Evolutionary conservation across 2,888 invertebrate genomes (phyloP).

Genomic region (Meiosimyza platycephala): DNA sequence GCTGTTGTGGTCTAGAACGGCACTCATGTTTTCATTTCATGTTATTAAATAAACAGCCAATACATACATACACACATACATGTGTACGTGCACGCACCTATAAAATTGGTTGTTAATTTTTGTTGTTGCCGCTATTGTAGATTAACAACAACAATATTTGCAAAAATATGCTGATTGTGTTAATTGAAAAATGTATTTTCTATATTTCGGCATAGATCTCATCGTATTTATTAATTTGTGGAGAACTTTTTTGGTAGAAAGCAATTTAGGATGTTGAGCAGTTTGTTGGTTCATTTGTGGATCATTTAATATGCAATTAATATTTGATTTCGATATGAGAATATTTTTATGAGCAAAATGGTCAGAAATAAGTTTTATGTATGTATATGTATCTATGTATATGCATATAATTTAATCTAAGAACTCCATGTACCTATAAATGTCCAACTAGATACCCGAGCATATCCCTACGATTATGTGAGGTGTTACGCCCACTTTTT

Average conservation of each 20-base stretch:
- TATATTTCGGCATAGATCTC: conserved; percentile 42
- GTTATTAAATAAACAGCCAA: neutral
- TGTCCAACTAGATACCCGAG: too few relatives aligned
- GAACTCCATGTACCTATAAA: too few relatives aligned
- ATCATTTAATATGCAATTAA: conserved; percentile 36
- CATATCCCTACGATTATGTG: too few relatives aligned
- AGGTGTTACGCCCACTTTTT: too few relatives aligned
- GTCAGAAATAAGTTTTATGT: too few relatives aligned
- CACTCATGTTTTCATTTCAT: conserved; percentile 26
- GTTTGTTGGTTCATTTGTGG: conserved; percentile 28
- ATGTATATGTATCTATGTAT: too few relatives aligned
- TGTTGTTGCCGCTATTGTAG: conserved; percentile 28
- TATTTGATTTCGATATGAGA: neutral
- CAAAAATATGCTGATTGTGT: conserved; percentile 48
- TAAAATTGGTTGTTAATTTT: conserved; percentile 52
- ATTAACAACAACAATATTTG: conserved; percentile 20
- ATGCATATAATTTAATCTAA: too few relatives aligned
- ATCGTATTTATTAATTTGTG: conserved; percentile 35
- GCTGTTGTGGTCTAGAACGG: conserved; percentile 9
- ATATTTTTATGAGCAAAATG: conserved; percentile 10
- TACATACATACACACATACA: conserved; percentile 13
- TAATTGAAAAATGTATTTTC: conserved; percentile 46
- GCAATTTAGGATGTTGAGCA: conserved; percentile 20
- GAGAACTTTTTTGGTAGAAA: conserved; percentile 10
- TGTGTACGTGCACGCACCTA: conserved; percentile 43